phyloP scores from a whole-genome alignment of 1,140 invertebrate species.

The Phenacoccus solenopsis region DNA sequence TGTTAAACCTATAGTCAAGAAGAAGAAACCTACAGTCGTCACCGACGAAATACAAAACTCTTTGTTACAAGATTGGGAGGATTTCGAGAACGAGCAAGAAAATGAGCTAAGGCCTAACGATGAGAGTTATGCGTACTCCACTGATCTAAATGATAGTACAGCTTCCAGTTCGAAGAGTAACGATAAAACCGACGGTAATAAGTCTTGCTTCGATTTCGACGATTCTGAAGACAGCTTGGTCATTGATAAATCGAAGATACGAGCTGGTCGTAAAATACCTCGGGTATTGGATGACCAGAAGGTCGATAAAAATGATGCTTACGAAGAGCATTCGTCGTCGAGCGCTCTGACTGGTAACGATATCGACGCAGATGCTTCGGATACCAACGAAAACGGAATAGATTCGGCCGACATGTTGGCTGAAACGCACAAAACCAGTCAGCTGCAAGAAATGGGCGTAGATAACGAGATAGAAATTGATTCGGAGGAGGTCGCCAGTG shows the following conservation, averaged over 20 bases:
- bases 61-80: conserved; percentile 22
- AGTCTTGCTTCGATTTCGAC: conserved; percentile 40
- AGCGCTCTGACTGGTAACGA: not conserved
- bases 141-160: not conserved
- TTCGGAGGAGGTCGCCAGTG: not conserved
- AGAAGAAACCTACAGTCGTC: not conserved
- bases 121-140: not conserved
- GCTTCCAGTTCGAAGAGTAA: conserved; percentile 29
- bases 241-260: conserved; percentile 12
- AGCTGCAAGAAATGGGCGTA: conserved; percentile 10
- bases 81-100: conserved; percentile 19
- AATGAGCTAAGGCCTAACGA: not conserved
- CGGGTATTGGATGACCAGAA: conserved; percentile 29
- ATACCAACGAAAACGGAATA: not conserved
- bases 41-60: not conserved
- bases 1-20: not conserved
- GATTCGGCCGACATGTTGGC: not conserved
- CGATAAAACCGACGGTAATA: conserved; percentile 19
- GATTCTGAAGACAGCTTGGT: conserved; percentile 37
- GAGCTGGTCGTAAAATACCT: conserved; percentile 38
- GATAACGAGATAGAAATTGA: conserved; percentile 18
- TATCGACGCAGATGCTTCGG: not conserved
- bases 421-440: not conserved
- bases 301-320: conserved; percentile 8
- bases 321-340: not conserved